Conservation (phyloP, 2,113 vertebrate genomes). For the Orientallactaga bullata region DNA sequence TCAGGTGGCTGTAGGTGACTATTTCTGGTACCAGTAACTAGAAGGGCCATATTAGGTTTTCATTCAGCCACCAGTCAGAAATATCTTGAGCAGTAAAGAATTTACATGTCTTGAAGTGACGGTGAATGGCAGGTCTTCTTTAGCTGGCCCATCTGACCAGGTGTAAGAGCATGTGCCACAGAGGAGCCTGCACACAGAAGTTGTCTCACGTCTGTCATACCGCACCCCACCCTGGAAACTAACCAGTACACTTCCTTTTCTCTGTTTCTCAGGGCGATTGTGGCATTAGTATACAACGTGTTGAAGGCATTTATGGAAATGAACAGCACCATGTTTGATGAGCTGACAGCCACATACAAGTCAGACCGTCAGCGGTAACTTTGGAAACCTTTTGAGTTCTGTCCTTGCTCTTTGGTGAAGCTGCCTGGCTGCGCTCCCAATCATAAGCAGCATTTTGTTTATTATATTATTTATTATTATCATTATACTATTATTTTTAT, state of each 20-base stretch:
- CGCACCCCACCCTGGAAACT: constrained; percentile 52
- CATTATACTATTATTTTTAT: no score
- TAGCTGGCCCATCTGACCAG: neutral
- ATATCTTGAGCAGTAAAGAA: constrained; percentile 13
- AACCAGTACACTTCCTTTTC: constrained; percentile 44
- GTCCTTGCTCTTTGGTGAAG: constrained; percentile 72
- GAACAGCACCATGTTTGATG: constrained; percentile 99
- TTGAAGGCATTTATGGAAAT: constrained; percentile 99
- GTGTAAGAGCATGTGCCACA: neutral
- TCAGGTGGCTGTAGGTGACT: neutral
- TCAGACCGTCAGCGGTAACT: constrained; percentile 99
- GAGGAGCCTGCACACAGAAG: neutral
- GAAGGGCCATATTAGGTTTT: constrained; percentile 34
- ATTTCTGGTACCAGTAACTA: constrained; percentile 29
- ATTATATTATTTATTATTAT: constrained; percentile 23
- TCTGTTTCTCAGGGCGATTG: constrained; percentile 93
- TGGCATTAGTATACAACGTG: constrained; percentile 99
- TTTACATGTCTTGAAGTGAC: neutral
- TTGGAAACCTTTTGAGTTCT: constrained; percentile 85
- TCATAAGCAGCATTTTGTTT: constrained; percentile 38
- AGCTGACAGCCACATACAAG: constrained; percentile 99
- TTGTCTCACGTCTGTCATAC: neutral
- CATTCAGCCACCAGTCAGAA: constrained; percentile 16
- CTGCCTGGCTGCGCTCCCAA: constrained; percentile 50
- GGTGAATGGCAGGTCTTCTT: neutral